These are phyloP conservation scores for Coluber constrictor DNA, from an alignment of 2,797 vertebrate genomes.

Conservation along the genomic window DNA sequence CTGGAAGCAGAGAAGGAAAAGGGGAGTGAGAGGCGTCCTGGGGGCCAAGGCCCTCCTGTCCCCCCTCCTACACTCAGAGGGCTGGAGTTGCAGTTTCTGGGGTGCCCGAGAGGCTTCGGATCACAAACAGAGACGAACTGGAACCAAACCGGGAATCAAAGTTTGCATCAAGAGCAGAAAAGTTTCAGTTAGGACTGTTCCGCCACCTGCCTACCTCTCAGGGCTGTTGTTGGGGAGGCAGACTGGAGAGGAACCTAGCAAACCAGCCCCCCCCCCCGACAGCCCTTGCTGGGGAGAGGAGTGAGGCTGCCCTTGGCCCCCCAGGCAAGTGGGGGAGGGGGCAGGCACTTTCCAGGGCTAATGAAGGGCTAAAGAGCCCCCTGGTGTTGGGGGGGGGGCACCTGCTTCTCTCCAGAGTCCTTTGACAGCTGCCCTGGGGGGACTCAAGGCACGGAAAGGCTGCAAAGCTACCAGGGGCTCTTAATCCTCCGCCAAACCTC, in stretches of 20 bases:
- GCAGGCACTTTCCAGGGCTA: neutral
- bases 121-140: neutral
- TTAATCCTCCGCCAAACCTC: neutral
- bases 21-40: accelerated
- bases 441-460: neutral
- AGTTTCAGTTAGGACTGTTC: neutral
- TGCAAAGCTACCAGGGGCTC: neutral
- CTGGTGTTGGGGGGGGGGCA: neutral
- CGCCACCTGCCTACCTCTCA: neutral
- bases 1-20: conserved; percentile 48
- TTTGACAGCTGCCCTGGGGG: neutral
- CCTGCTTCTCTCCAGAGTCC: neutral
- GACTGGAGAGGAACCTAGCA: neutral
- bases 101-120: neutral
- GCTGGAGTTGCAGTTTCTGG: neutral
- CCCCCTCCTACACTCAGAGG: accelerated
- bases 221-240: neutral
- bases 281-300: neutral
- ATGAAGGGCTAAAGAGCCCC: neutral
- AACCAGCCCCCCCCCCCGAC: neutral
- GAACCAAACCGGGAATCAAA: neutral
- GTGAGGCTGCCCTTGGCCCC: neutral
- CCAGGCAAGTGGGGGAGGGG: neutral
- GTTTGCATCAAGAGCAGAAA: neutral
- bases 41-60: accelerated